phyloP scores from a whole-genome alignment of 92 coral and sea anemone species.

The Parazoanthus atlanticus region DNA sequence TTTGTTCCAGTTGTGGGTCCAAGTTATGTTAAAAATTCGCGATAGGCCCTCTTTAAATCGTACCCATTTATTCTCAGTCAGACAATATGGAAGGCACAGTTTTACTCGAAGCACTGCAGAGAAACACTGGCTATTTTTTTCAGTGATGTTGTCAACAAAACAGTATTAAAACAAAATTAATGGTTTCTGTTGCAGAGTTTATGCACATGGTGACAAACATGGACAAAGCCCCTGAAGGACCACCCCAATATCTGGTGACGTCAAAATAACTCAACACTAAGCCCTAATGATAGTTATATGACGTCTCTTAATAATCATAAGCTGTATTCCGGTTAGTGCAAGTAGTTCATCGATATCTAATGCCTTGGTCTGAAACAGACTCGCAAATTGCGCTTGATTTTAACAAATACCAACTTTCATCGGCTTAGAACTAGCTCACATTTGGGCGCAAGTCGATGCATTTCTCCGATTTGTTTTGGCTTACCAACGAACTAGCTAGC shows the following conservation, averaged over 20 bases:
- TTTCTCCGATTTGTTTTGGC: neutral
- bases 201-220: slow-evolving; percentile 87
- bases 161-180: neutral
- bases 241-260: slow-evolving; percentile 76
- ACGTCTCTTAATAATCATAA: neutral
- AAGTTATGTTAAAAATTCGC: no score
- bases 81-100: no score
- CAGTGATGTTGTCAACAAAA: neutral
- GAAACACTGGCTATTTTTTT: no score
- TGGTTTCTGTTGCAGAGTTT: slow-evolving; percentile 66
- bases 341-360: neutral
- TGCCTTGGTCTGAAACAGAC: neutral
- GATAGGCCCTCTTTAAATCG: no score
- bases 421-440: neutral
- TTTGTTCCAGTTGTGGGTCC: no score
- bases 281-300: neutral
- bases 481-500: neutral
- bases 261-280: slow-evolving; percentile 47
- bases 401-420: neutral
- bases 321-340: neutral
- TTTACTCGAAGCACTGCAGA: no score
- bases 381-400: neutral
- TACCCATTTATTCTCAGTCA: no score
- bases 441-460: neutral
- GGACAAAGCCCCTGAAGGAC: slow-evolving; percentile 84